Base-by-base conservation (phyloP, 2,888 invertebrate species). In the Apotomis betuletana region DNA sequence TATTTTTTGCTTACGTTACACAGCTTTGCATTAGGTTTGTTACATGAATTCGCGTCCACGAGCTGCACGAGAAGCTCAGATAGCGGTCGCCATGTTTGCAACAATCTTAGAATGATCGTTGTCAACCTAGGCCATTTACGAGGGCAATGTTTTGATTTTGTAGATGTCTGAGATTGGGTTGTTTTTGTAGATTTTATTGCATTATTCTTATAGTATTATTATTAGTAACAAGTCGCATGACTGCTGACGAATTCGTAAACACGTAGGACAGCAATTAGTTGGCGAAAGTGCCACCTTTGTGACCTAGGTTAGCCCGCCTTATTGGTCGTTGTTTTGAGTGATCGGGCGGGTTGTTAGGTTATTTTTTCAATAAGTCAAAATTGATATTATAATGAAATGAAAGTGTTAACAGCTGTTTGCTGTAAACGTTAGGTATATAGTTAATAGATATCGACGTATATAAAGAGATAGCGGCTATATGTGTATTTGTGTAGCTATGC, bases 81-180 rank as follows among this genome's bases (percentile, higher is more conserved):
- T 90, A 92, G 89, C 92, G 92, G 93, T 92, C 93, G 93, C 93
- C 93, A 93, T 93, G 91, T 93, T 93, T 93, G 93, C 92, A 92
- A 91, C 90, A 91, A 89, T 91, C 81, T 90, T 86, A 87, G 89
- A 88, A 85, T 88, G 86, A 89, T 86, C 85, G 85, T 88, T 91
- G 87, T 87, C 88, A 89, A 87, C 90, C 85, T 86, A 87, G 87
- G 87, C 86, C 87, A 88, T 82, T 85, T 81, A 78, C 78, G 81
- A 82, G 78, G 79, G 78, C 89, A 87, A 87, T 92, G 92, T 92
- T 92, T 88, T 91, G 91, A 81, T 88, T 83, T 68, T 74, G 68
- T 58, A 73, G 68, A 74, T 75, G 27, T 63, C 74, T 68, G 76
- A 79, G 83, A 27, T 27, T 2, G 83, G 75, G 78, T 79, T 81